phyloP scores from a whole-genome alignment of 2,888 invertebrate species.

The Scrobipalpa costella region DNA sequence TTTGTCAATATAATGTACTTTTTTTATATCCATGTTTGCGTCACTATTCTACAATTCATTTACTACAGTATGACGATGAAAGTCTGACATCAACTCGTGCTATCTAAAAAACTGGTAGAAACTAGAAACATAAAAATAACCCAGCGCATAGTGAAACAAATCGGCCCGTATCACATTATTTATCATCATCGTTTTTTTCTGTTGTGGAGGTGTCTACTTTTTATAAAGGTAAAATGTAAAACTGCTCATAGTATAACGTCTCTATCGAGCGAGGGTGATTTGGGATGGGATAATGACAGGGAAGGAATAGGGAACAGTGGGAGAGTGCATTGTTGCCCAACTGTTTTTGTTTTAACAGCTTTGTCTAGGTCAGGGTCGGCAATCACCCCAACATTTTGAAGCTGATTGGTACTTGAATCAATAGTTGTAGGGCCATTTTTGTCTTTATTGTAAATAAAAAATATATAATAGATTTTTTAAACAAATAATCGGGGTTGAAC shows the following conservation, averaged over 20 bases:
- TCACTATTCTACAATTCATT: neutral
- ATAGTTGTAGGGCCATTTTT: neutral
- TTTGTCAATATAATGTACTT: neutral
- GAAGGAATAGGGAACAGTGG: conserved; percentile 41
- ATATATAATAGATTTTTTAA: too few relatives aligned
- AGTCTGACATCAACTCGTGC: conserved; percentile 31
- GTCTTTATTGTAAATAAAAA: neutral
- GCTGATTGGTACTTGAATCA: neutral
- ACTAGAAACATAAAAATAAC: too few relatives aligned
- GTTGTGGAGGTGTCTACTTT: conserved; percentile 38
- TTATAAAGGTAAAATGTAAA: conserved; percentile 34
- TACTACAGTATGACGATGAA: conserved; percentile 17
- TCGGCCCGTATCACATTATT: conserved; percentile 40
- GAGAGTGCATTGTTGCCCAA: conserved; percentile 31
- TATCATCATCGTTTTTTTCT: conserved; percentile 39
- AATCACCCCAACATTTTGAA: neutral
- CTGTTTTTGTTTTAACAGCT: conserved; percentile 16
- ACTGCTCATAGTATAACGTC: conserved; percentile 51
- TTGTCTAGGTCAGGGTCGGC: conserved; percentile 11
- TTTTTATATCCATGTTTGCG: neutral
- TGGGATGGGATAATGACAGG: conserved; percentile 57
- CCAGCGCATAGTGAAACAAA: conserved; percentile 37
- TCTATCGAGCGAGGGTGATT: conserved; percentile 62
- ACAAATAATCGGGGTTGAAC: too few relatives aligned
- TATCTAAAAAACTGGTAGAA: conserved; percentile 27